phyloP scores from a whole-genome alignment of 1,140 invertebrate species.

The Caenorhabditis remanei region DNA sequence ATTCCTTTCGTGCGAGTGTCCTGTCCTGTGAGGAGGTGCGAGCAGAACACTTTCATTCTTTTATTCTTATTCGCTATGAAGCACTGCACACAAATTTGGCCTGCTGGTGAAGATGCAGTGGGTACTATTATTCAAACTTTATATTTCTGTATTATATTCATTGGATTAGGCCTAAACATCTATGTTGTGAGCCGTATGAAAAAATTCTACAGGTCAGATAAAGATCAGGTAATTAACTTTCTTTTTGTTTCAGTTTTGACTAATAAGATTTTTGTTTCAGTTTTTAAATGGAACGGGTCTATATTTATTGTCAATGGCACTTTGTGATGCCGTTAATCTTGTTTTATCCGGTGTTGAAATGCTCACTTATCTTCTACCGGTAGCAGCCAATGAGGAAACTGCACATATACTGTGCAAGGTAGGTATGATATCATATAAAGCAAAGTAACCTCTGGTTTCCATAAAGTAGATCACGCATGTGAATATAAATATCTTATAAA shows the following conservation, averaged over 20 bases:
- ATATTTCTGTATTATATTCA: conserved; percentile 20
- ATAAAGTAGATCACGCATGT: too few species aligned
- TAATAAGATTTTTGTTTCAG: conserved; percentile 38
- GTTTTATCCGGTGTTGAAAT: conserved; percentile 54
- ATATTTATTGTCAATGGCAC: conserved; percentile 58
- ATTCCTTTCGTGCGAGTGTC: conserved; percentile 10
- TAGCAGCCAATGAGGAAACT: not conserved
- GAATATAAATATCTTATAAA: too few species aligned
- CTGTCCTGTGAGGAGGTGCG: not conserved
- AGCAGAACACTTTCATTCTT: not conserved
- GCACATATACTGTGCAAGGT: conserved; percentile 19
- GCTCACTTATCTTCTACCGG: conserved; percentile 7
- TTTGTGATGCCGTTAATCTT: conserved; percentile 56
- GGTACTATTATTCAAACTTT: conserved; percentile 19
- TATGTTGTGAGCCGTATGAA: conserved; percentile 50
- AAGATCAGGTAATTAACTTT: conserved; percentile 56
- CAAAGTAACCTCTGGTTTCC: too few species aligned
- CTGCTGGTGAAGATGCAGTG: not conserved
- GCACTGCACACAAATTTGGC: conserved; percentile 3
- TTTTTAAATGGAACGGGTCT: conserved; percentile 60
- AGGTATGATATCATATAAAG: not conserved
- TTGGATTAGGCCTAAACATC: conserved; percentile 54
- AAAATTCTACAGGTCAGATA: conserved; percentile 41
- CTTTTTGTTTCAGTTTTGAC: not conserved
- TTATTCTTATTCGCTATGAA: not conserved